A percentile compares a stretch with the other conserved stretches of the same genome.
Conservation (phyloP, 2,113 vertebrate genomes). For the Trematocara macrostoma region DNA sequence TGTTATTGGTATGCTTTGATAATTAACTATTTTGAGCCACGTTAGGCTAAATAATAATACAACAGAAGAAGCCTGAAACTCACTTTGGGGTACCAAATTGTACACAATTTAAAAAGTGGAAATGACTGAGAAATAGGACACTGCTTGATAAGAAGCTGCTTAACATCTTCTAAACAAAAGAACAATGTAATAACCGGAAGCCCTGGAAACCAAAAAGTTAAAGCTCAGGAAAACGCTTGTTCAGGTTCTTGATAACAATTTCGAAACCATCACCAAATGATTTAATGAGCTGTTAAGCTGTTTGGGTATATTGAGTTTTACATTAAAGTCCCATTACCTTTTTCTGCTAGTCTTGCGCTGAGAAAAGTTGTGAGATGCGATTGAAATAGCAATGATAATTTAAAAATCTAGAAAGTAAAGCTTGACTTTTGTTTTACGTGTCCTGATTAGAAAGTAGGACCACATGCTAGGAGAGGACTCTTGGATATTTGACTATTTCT, state of each 20-base stretch:
- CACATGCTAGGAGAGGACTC: not conserved
- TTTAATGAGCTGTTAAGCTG: not conserved
- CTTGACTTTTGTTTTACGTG: not conserved
- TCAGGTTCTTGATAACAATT: not conserved
- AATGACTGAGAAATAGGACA: not conserved
- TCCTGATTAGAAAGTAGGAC: not conserved
- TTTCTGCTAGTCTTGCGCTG: not conserved
- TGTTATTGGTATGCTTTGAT: slow-evolving; percentile 37
- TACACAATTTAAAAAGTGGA: not conserved
- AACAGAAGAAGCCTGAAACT: not conserved
- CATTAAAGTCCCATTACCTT: not conserved
- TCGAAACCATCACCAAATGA: not conserved
- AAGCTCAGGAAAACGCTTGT: not conserved
- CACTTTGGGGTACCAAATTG: not conserved
- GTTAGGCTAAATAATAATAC: slow-evolving; percentile 10
- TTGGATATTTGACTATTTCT: slow-evolving; percentile 22
- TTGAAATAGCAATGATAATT: not conserved
- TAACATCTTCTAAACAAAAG: not conserved
- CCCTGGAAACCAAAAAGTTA: not conserved
- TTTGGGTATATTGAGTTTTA: not conserved
- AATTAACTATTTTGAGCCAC: slow-evolving; percentile 11
- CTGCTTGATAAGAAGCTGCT: not conserved
- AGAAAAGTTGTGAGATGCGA: not conserved
- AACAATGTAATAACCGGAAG: not conserved
- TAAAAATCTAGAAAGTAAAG: not conserved